Evolutionary conservation across 1,140 invertebrate species (phyloP).

Genomic region (Sminthurides bifidus): DNA sequence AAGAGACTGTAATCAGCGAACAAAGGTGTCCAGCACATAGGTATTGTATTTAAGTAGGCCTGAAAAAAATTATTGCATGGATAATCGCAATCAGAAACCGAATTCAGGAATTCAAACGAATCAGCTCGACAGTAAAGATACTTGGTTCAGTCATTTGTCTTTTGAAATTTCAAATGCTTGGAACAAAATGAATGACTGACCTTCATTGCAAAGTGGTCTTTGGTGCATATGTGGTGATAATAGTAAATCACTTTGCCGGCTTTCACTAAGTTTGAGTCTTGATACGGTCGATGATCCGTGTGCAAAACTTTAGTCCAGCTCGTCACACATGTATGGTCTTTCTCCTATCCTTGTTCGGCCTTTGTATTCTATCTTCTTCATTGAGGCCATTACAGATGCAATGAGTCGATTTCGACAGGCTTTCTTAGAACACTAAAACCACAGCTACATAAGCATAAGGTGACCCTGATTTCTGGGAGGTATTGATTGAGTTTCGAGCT

Average conservation of each 20-base stretch:
- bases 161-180: too few species aligned
- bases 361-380: too few species aligned
- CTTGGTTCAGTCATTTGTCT: too few species aligned
- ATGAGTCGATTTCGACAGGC: conserved; percentile 12
- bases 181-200: too few species aligned
- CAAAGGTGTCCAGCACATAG: conserved; percentile 17
- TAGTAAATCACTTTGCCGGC: conserved; percentile 4
- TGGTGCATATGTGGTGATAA: conserved; percentile 17
- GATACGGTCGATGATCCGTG: too few species aligned
- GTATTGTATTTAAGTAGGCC: conserved; percentile 11
- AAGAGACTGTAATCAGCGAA: conserved; percentile 13
- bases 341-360: background rate
- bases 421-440: conserved; percentile 6
- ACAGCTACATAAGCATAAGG: background rate
- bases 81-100: too few species aligned
- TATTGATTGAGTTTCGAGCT: background rate
- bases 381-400: conserved; percentile 7
- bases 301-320: too few species aligned
- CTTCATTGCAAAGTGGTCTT: conserved; percentile 10
- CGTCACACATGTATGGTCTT: too few species aligned
- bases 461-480: background rate
- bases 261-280: too few species aligned
- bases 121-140: too few species aligned
- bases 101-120: too few species aligned
- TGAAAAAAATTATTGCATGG: too few species aligned